Evolutionary conservation across 2,113 vertebrate genomes (phyloP), one percentile per base, ranked within the genome.

Genomic region (Oncorhynchus clarkii): DNA sequence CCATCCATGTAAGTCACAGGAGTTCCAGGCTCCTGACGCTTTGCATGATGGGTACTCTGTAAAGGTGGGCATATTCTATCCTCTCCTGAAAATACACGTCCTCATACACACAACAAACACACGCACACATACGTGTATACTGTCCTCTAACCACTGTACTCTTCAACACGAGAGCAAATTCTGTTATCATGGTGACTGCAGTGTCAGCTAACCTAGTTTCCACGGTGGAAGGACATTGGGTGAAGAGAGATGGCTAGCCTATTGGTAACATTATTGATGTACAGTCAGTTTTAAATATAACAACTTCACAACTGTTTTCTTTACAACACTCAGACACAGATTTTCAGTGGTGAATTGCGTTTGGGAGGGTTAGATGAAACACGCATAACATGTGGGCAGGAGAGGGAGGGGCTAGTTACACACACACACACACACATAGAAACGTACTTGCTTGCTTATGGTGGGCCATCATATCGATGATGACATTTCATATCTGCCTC

Each of bases 201-300:
- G 75, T 81, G 85, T 92, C 88, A 88, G 88, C 83, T 88, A 91
- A 92, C 90, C 88, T 86, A 92, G 82, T 91, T 92, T 87, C 90
- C 81, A 76, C 78, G 81, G 83, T 80, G 34, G 77, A 83, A 89
- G 86, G 86, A 86, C 86, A 89, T 86, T 87, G 85, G 87, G 45
- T 75, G 39, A 80, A 86, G 75, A 71, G 78, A 70, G 67, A 59
- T 72, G 68, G 16, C 13, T 68, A 29, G 39, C 24, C 24, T 29
- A 67, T 67, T 31, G 65, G 27, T 67, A 67, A 54, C 51, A 54
- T 54, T 62, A 62, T 9, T 62, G 59, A 54, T 62, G n/a, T 22
- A 62, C n/a, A 9, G n/a, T 62, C 18, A 54, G 14, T 54, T 54
- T 54, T 18, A 18, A 54, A 24, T 62, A 62, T 62, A 5, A 9